Evolutionary conservation across 2,113 vertebrate genomes (phyloP).

Genomic region (Chascanopsetta lugubris): DNA sequence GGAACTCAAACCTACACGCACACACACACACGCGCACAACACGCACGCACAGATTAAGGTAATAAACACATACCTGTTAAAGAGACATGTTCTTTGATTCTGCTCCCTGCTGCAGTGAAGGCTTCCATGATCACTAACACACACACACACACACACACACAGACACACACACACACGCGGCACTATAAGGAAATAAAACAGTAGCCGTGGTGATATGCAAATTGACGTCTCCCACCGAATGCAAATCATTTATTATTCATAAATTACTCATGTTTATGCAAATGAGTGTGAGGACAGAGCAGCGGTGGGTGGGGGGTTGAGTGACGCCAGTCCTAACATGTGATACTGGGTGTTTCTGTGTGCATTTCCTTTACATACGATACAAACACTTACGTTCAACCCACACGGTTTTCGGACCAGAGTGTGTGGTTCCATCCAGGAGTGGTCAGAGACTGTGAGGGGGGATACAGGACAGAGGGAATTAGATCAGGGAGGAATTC

Average conservation of each 20-base stretch:
- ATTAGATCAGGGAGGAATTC: no score
- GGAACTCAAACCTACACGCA: conserved; percentile 18
- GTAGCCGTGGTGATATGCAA: conserved; percentile 92
- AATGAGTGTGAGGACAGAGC: conserved; percentile 81
- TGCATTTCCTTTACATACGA: background rate
- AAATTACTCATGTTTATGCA: conserved; percentile 95
- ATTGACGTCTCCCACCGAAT: conserved; percentile 90
- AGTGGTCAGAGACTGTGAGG: no score
- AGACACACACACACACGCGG: conserved; percentile 14
- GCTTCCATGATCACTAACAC: conserved; percentile 80
- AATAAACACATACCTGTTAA: conserved; percentile 86
- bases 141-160: conserved; percentile 7
- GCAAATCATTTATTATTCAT: conserved; percentile 97
- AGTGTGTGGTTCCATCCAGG: no score
- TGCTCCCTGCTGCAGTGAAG: conserved; percentile 86
- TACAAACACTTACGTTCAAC: background rate
- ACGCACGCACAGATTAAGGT: conserved; percentile 36
- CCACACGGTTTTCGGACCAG: background rate
- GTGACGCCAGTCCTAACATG: conserved; percentile 68
- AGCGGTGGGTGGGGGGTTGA: conserved; percentile 77
- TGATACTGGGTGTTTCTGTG: conserved; percentile 39
- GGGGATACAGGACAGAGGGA: no score
- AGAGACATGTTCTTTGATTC: conserved; percentile 82
- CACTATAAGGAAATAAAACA: conserved; percentile 85
- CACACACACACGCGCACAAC: no score